Base-by-base conservation (phyloP, 2,113 vertebrate genomes). In the Varanus komodoensis region DNA sequence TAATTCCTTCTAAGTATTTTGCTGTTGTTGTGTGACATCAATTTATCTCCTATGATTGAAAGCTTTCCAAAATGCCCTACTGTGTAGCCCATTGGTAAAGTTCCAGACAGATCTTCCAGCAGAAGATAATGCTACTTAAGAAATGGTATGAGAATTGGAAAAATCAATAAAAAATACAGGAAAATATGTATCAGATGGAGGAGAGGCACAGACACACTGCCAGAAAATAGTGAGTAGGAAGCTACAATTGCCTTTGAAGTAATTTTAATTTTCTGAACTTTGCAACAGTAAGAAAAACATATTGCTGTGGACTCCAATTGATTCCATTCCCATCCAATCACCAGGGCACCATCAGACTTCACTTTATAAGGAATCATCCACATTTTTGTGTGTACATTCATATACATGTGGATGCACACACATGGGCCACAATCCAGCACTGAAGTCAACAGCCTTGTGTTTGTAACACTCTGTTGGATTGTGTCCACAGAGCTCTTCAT, bases 281-380 rank as follows among this genome's bases (percentile, higher is more conserved):
- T 94, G 95, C 93, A 95, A 84, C 48, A 64, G 61, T 9, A 68
- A 78, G 87, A 38, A 82, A 91, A 92, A 95, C 94, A 89, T 93
- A 89, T 93, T 93, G 75, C 92, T 95, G 93, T 91, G 90, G 87
- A 86, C 88, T 91, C 90, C 87, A 86, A 89, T 89, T 23, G 91
- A 93, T 92, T 95, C 91, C 91, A 96, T 94, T 93, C 92, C 94
- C 90, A 89, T 87, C 93, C 95, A 94, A 89, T 94, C 38, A 0
- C 88, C 88, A 93, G 90, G 90, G 88, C 90, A 95, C 94, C 95
- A 96, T 81, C 90, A 83, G 93, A 95, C 94, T 97, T 97, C 93
- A 93, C 97, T 96, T 97, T 97, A 92, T 88, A 92, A 97, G 94
- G 94, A 92, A 96, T 95, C 95, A 93, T 97, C 95, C 95, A 92